These are phyloP conservation scores for Drosophila insularis DNA, from an alignment of 1,140 invertebrate genomes.

Conservation along the genomic window DNA sequence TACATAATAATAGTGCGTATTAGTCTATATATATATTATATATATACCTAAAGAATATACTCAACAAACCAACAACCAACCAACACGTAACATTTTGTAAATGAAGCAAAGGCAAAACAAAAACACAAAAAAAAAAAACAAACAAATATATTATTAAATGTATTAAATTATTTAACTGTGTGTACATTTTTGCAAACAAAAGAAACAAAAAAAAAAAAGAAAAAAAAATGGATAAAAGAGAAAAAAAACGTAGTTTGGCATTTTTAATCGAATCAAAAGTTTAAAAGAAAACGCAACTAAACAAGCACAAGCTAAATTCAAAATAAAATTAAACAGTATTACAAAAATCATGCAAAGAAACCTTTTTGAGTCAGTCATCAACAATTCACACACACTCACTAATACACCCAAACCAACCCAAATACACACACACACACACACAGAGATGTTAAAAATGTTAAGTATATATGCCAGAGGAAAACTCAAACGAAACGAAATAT, in stretches of 20 bases:
- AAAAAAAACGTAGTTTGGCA: slow-evolving; percentile 19
- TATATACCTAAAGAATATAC: slow-evolving; percentile 45
- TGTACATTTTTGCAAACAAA: slow-evolving; percentile 56
- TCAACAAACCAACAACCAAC: slow-evolving; percentile 30
- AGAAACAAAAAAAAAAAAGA: slow-evolving; percentile 16
- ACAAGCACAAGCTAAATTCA: not conserved
- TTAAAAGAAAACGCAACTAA: slow-evolving; percentile 26
- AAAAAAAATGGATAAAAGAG: not conserved
- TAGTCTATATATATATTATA: slow-evolving; percentile 20
- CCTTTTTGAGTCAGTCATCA: slow-evolving; percentile 2
- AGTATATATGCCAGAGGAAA: slow-evolving; percentile 35
- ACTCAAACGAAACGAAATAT: slow-evolving; percentile 36
- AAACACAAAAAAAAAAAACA: slow-evolving; percentile 36
- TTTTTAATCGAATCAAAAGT: slow-evolving; percentile 56
- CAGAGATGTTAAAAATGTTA: slow-evolving; percentile 35
- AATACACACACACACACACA: not conserved
- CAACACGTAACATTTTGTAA: slow-evolving; percentile 47
- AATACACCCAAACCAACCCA: not conserved
- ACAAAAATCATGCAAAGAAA: slow-evolving; percentile 3
- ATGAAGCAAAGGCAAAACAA: slow-evolving; percentile 42
- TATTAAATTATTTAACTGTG: slow-evolving; percentile 68
- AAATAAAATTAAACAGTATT: not conserved
- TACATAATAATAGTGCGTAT: slow-evolving; percentile 39
- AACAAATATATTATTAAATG: slow-evolving; percentile 37
- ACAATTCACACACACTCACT: not conserved